A percentile compares a stretch with the other conserved stretches of the same genome.
Evolutionary conservation across 35 echinoderm and acorn worm genomes (phyloP).

Genomic region (Patiria miniata): DNA sequence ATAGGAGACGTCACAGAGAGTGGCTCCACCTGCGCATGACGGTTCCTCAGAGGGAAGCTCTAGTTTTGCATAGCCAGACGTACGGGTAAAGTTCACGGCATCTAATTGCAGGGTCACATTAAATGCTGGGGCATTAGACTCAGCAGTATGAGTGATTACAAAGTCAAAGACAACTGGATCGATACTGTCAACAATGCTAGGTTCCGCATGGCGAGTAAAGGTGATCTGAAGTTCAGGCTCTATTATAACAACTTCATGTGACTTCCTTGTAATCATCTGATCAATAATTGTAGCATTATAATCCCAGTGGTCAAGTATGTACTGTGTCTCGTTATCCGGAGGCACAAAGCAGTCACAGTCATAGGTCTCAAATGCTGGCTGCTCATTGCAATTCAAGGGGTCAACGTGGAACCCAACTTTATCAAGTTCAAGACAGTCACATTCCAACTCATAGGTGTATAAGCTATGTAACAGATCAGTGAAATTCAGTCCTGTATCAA

Average conservation of each 20-base stretch:
- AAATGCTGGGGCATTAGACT: constrained; percentile 64
- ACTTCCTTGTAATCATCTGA: constrained; percentile 36
- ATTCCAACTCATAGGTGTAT: constrained; percentile 37
- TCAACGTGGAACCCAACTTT: constrained; percentile 28
- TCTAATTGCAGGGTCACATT: constrained; percentile 60
- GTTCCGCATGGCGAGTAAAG: constrained; percentile 57
- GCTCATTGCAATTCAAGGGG: constrained; percentile 2
- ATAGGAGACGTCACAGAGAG: constrained; percentile 56
- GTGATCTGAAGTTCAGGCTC: constrained; percentile 71
- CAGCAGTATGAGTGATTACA: constrained; percentile 57
- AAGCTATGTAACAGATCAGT: not conserved
- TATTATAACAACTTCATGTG: constrained; percentile 47
- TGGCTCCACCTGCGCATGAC: not conserved
- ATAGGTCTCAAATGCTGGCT: constrained; percentile 33
- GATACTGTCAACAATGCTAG: constrained; percentile 69
- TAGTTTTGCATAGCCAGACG: constrained; percentile 14
- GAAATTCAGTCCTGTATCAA: not conserved
- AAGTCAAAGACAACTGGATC: constrained; percentile 69
- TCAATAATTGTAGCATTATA: constrained; percentile 72
- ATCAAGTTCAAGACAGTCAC: constrained; percentile 65
- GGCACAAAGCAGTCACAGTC: constrained; percentile 77
- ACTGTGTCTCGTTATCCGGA: constrained; percentile 75
- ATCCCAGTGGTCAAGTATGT: constrained; percentile 74
- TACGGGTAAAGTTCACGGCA: constrained; percentile 76
- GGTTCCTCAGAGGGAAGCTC: not conserved